These are phyloP conservation scores for Dendrocopos noguchii DNA, from an alignment of 2,113 vertebrate genomes.

Conservation along the genomic window DNA sequence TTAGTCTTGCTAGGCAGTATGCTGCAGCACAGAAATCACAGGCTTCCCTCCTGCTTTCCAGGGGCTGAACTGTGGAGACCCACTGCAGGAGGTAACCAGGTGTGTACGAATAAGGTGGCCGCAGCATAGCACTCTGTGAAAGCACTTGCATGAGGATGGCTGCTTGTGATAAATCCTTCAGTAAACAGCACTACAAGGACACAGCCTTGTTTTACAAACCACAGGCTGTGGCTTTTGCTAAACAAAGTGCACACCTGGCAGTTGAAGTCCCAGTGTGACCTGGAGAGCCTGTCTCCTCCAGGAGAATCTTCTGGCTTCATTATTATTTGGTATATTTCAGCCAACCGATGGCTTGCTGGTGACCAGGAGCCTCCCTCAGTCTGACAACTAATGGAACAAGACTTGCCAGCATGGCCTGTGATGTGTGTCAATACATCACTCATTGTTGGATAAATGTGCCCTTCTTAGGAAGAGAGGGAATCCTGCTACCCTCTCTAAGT, in stretches of 20 bases:
- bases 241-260: neutral
- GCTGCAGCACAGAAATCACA: neutral
- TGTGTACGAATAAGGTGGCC: accelerated
- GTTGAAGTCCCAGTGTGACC: neutral
- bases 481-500: neutral
- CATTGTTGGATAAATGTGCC: neutral
- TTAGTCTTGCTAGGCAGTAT: neutral
- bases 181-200: neutral
- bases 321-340: neutral
- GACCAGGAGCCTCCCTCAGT: neutral
- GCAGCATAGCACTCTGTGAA: accelerated
- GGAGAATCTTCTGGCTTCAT: neutral
- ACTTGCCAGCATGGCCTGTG: neutral
- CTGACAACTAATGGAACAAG: neutral
- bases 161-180: neutral
- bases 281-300: neutral
- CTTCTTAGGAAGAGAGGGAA: neutral
- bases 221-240: neutral
- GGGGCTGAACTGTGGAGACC: neutral
- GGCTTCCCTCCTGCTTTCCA: neutral
- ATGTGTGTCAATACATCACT: neutral
- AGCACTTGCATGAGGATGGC: neutral
- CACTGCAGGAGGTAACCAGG: accelerated
- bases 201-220: neutral
- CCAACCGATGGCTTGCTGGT: neutral